Conservation (phyloP, 1,140 invertebrate genomes). For the Mactra quadrangularis region DNA sequence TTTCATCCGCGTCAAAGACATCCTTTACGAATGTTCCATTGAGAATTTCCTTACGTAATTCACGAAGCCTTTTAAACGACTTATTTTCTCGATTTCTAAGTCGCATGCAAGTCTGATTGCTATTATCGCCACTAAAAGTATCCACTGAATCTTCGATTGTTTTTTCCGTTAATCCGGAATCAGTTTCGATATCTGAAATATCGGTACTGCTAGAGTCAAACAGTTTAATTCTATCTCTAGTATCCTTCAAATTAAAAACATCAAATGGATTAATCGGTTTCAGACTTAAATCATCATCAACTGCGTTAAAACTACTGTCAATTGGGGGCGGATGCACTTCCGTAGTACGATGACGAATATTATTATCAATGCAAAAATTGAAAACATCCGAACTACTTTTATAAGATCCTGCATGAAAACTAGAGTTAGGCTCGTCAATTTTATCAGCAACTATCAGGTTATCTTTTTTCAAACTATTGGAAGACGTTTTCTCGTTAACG, state of each 20-base stretch:
- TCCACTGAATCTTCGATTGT: neutral
- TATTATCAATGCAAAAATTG: too few species aligned
- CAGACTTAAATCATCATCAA: too few species aligned
- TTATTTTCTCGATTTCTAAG: slow-evolving; percentile 54
- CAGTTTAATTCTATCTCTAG: too few species aligned
- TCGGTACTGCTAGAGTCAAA: neutral
- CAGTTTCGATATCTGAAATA: neutral
- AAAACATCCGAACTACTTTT: too few species aligned
- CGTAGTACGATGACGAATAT: too few species aligned
- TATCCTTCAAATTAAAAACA: too few species aligned
- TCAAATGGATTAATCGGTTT: too few species aligned
- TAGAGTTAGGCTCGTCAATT: too few species aligned
- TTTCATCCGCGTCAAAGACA: slow-evolving; percentile 36
- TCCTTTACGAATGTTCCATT: slow-evolving; percentile 48
- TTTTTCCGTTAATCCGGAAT: neutral
- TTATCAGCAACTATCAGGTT: neutral
- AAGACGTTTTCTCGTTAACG: slow-evolving; percentile 29
- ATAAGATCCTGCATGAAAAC: too few species aligned
- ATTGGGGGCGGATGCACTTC: too few species aligned
- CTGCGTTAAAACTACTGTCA: too few species aligned
- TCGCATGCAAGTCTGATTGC: slow-evolving; percentile 44
- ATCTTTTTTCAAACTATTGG: neutral
- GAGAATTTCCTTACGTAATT: slow-evolving; percentile 41
- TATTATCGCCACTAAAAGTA: too few species aligned
- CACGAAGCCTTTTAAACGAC: slow-evolving; percentile 48